Evolutionary conservation across 2,113 vertebrate genomes (phyloP), one percentile per base, ranked within the genome.

Genomic region (Mellivora capensis): DNA sequence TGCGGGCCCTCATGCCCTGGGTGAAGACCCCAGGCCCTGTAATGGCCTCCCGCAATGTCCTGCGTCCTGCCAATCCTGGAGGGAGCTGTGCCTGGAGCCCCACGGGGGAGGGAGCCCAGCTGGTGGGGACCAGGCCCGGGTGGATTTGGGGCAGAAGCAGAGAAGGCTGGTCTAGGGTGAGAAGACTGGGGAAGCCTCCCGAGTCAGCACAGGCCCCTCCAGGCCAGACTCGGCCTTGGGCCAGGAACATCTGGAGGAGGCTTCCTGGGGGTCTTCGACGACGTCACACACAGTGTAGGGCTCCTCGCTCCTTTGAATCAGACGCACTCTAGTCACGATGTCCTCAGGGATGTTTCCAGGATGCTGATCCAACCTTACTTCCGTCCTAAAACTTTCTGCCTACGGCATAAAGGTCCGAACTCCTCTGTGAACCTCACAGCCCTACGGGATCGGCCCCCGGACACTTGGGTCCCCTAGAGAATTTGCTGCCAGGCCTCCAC

Each of bases 101-200:
- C 18, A 0, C 1, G 18, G 6, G 27, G 64, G 54, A 27, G 86
- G 17, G 54, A 0, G 18, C 61, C 42, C 34, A 1, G 49, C 7
- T 2, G 2, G 39, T 0, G 17, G 42, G 9, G 13, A 34, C 59
- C 67, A 44, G 59, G n/a, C 6, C 23, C 4, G 0, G 1, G 4
- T 21, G n/a, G 17, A 8, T 52, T 23, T 67, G 47, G 34, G 42
- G 67, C 7, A 23, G 39, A 34, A 37, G 18, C 49, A 34, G 14
- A n/a, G 62, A 23, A 44, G 39, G 11, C 29, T 37, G 42, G 31
- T 37, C 27, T 17, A 23, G 17, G 18, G 20, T 2, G 6, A 14
- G n/a, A 27, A 69, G 57, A 25, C 4, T 25, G 44, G 31, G 57
- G 20, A 13, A 1, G 34, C 14, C 25, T 39, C 27, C 64, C 1